These are phyloP conservation scores for Ameiurus melas DNA, from an alignment of 2,113 vertebrate genomes.

Conservation along the genomic window DNA sequence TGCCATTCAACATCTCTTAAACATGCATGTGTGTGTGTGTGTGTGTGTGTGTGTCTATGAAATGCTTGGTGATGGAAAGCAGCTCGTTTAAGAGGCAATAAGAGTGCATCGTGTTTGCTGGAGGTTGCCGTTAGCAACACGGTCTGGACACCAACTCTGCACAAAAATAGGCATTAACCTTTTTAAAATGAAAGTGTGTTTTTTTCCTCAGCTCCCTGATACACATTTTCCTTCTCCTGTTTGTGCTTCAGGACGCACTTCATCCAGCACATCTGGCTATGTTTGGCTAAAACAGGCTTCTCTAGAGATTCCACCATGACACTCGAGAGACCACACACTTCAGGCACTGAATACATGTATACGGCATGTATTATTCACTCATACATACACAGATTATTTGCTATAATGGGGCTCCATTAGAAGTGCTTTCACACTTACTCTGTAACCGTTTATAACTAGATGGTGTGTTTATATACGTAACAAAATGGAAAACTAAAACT, in stretches of 20 bases:
- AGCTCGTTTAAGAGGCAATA: conserved; percentile 44
- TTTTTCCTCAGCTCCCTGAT: not conserved
- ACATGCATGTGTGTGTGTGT: not conserved
- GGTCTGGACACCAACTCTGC: conserved; percentile 43
- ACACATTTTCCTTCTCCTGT: not conserved
- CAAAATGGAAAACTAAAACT: not conserved
- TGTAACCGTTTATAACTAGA: too few species aligned
- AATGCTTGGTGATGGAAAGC: not conserved
- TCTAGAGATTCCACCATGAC: not conserved
- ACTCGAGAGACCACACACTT: not conserved
- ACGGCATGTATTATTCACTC: not conserved
- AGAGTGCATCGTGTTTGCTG: conserved; percentile 36
- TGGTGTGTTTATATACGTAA: not conserved
- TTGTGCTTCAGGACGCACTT: not conserved
- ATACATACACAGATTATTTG: not conserved
- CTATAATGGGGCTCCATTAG: too few species aligned
- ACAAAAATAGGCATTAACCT: conserved; percentile 48
- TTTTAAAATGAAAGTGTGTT: conserved; percentile 39
- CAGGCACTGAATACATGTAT: not conserved
- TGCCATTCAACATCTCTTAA: not conserved
- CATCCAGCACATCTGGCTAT: not conserved
- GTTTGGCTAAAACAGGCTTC: not conserved
- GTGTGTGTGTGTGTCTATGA: not conserved
- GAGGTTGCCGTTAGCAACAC: conserved; percentile 46
- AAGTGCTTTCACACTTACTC: not conserved